A percentile compares a stretch with the other conserved stretches of the same genome.
Conservation (phyloP, 2,113 vertebrate genomes). For the Tragelaphus strepsiceros region DNA sequence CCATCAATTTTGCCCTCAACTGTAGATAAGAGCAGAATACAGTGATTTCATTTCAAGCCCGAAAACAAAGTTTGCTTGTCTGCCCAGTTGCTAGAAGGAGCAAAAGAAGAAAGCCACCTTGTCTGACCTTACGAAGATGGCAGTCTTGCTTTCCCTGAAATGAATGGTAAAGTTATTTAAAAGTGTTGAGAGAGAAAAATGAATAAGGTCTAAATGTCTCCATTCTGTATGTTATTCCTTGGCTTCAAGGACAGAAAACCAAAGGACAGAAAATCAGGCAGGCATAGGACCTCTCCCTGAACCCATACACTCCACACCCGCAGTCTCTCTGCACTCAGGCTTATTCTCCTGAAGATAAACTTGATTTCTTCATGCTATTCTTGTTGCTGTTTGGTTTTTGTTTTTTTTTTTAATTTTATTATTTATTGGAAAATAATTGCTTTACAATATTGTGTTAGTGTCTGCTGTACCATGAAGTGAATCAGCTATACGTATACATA, state of each 20-base stretch:
- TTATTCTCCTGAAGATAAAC: neutral
- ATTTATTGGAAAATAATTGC: neutral
- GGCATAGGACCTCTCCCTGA: neutral
- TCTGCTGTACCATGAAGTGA: neutral
- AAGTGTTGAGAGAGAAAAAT: neutral
- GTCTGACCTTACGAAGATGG: neutral
- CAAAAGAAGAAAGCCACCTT: neutral
- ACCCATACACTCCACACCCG: neutral
- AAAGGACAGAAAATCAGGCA: neutral
- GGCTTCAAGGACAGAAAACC: neutral
- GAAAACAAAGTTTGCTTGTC: neutral
- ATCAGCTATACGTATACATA: neutral
- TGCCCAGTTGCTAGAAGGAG: neutral
- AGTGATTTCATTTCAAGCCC: slow-evolving; percentile 16
- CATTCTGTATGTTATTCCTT: neutral
- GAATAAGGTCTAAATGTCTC: neutral
- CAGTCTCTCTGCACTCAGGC: neutral
- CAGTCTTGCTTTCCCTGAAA: neutral
- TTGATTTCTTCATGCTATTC: neutral
- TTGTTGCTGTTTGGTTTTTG: neutral
- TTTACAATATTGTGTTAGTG: neutral
- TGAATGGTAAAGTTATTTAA: neutral
- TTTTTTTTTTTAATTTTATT: neutral
- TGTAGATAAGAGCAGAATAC: neutral
- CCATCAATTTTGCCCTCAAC: neutral